Evolutionary conservation across 1,140 invertebrate genomes (phyloP).

Genomic region (Gonatopus flavifemur): DNA sequence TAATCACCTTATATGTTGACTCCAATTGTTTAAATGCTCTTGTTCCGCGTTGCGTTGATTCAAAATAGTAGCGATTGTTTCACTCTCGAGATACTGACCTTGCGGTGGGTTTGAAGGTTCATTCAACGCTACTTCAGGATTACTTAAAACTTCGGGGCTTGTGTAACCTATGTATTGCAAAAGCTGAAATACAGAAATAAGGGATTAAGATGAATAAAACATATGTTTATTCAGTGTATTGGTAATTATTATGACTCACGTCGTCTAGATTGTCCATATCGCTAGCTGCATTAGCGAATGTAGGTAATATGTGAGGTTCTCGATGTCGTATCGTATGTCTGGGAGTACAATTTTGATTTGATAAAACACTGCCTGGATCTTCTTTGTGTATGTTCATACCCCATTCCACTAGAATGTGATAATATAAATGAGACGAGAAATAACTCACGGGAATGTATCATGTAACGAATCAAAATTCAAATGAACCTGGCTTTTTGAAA

Average conservation of each 20-base stretch:
- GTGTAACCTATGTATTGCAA: slow-evolving; percentile 89
- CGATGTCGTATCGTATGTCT: slow-evolving; percentile 71
- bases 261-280: slow-evolving; percentile 93
- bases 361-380: slow-evolving; percentile 42
- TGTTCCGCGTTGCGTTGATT: slow-evolving; percentile 78
- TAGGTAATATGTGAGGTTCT: slow-evolving; percentile 73
- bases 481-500: slow-evolving; percentile 38
- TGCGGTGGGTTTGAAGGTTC: slow-evolving; percentile 71
- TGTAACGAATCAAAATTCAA: not conserved
- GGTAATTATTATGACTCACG: slow-evolving; percentile 60
- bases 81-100: slow-evolving; percentile 72
- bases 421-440: not conserved
- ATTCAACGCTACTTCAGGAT: slow-evolving; percentile 70
- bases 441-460: too few relatives aligned
- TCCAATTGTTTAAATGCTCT: slow-evolving; percentile 65
- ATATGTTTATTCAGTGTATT: not conserved
- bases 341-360: slow-evolving; percentile 56
- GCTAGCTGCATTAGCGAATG: slow-evolving; percentile 78
- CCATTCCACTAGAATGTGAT: slow-evolving; percentile 33
- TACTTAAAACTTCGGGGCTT: slow-evolving; percentile 85
- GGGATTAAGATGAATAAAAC: not conserved
- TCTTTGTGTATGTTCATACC: slow-evolving; percentile 34
- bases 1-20: slow-evolving; percentile 46
- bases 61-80: slow-evolving; percentile 81
- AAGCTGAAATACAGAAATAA: slow-evolving; percentile 61